phyloP scores from a whole-genome alignment of 2,888 invertebrate species.

The Patella caerulea region DNA sequence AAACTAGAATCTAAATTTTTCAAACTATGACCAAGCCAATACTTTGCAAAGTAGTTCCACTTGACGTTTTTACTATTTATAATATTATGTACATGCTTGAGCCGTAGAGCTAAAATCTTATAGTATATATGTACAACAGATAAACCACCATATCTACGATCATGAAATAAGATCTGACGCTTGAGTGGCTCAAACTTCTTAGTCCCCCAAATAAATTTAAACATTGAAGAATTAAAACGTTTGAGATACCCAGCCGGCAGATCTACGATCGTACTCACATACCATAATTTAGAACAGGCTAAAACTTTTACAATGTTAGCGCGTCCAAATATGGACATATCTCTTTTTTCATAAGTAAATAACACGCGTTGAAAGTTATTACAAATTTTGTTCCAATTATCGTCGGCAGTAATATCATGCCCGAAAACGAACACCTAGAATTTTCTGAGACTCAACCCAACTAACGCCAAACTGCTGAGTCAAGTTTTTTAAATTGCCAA shows the following conservation, averaged over 20 bases:
- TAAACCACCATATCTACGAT: not conserved
- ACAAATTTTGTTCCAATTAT: not conserved
- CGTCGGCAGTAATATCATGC: not conserved
- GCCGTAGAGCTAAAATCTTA: not conserved
- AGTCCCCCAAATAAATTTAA: not conserved
- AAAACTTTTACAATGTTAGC: not conserved
- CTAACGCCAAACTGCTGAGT: not conserved
- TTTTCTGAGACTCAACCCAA: not conserved
- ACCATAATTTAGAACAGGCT: not conserved
- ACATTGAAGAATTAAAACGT: not conserved
- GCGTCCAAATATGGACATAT: not conserved
- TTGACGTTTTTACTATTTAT: not conserved
- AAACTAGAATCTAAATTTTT: not conserved
- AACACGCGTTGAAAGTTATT: not conserved
- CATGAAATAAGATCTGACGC: not conserved
- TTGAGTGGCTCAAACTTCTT: not conserved
- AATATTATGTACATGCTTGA: not conserved
- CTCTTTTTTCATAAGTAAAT: not conserved
- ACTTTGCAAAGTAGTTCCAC: not conserved
- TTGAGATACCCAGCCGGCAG: not conserved
- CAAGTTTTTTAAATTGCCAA: not conserved
- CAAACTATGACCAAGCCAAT: not conserved
- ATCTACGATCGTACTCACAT: not conserved
- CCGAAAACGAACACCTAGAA: not conserved
- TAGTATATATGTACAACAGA: not conserved